Evolutionary conservation across 1,140 invertebrate species (phyloP).

Genomic region (Vollenhovia emeryi): DNA sequence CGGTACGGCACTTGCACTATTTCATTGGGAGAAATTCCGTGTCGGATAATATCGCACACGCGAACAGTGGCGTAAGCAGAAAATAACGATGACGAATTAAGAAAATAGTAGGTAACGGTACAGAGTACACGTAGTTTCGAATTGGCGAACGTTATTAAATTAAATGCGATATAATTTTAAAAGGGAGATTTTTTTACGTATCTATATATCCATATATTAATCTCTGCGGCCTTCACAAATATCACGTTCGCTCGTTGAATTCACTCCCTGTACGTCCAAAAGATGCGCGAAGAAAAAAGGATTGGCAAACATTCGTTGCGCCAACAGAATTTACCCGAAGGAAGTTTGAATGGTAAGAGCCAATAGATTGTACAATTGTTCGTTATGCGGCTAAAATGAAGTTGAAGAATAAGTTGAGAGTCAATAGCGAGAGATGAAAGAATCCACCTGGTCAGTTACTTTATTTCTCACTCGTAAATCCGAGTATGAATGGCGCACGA

Average conservation of each 20-base stretch:
- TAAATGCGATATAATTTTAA: background rate
- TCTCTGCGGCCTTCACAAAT: background rate
- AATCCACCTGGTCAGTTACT: conserved; percentile 20
- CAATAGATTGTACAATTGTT: conserved; percentile 22
- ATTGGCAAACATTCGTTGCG: background rate
- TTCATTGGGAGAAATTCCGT: conserved; percentile 23
- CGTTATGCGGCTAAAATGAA: conserved; percentile 16
- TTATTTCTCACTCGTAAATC: conserved; percentile 47
- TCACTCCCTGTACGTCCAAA: background rate
- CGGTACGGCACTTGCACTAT: background rate
- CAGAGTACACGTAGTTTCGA: background rate
- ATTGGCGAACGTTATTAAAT: background rate
- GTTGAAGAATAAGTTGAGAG: conserved; percentile 2
- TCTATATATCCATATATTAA: background rate
- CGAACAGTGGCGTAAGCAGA: background rate
- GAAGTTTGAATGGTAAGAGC: background rate
- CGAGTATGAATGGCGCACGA: conserved; percentile 11
- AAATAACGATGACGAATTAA: background rate
- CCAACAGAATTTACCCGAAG: background rate
- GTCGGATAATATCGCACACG: conserved; percentile 36
- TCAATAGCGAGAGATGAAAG: conserved; percentile 34
- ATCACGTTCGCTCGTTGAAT: background rate
- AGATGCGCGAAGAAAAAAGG: background rate
- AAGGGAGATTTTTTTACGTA: background rate
- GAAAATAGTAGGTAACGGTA: conserved; percentile 5